Base-by-base conservation (phyloP, 2,113 vertebrate species). In the Albula glossodonta region DNA sequence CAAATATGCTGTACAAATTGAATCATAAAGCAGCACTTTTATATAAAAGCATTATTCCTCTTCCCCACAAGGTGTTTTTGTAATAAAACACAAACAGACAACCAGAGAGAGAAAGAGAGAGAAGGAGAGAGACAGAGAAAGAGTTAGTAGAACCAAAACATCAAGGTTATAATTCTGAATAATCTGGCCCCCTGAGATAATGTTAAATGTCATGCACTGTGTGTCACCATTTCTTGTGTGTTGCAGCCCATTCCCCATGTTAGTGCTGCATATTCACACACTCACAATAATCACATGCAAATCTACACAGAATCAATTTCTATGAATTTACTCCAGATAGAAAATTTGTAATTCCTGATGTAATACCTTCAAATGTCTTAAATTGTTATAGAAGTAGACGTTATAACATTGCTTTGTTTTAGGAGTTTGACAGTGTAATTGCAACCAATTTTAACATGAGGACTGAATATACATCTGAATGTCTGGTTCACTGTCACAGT, bases 1-100 rank as follows among this genome's bases (percentile, higher is more conserved):
- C 95, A 95, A 95, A 94, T 94, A 88, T 91, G 89, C 90, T 87
- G 89, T 88, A 92, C 91, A 90, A 88, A 91, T 92, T 90, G 90
- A 92, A 91, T 93, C 87, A 89, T 89, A 92, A 91, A 88, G 50
- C 88, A 90, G 85, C 86, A 87, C 88, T 91, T 88, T 87, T 89
- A 90, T 88, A 17, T 82, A 70, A 87, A 88, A 85, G 88, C 88
- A 66, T 90, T 78, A 49, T 86, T 78, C 50, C 15, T 60, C 51
- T 7, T n/a, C 79, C 86, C 52, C 80, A 83, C 6, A 70, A 17
- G 15, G 60, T 4, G 4, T 63, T 15, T 63, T 63, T 63, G 12
- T 63, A 63, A 17, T 15, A 17, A 63, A 17, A 63, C 11, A 80
- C 41, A 63, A 74, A n/a, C 31, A 81, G 79, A 81, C 3, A 7